phyloP scores from a whole-genome alignment of 2,797 vertebrate genomes.

The Botia almorhae region DNA sequence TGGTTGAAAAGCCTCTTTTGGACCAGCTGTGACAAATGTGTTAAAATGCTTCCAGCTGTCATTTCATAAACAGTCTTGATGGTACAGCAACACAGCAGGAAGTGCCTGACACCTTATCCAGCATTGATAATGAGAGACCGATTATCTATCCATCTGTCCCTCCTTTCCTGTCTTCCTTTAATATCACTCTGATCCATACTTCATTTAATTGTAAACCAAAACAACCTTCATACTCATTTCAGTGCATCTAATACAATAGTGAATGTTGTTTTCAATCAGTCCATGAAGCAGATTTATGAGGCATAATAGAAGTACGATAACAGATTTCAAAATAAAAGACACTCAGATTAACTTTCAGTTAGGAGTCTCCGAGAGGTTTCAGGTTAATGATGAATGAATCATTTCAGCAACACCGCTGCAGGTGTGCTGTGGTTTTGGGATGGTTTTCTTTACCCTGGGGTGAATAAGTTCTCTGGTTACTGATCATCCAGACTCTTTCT shows the following conservation, averaged over 20 bases:
- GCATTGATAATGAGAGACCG: too few species aligned
- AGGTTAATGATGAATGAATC: slow-evolving; percentile 45
- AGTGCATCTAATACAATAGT: background rate
- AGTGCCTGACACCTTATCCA: too few species aligned
- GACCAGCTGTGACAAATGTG: too few species aligned
- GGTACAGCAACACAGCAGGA: too few species aligned
- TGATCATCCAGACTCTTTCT: slow-evolving; percentile 33
- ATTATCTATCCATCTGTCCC: too few species aligned
- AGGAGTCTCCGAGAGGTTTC: slow-evolving; percentile 16
- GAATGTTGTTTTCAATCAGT: slow-evolving; percentile 54
- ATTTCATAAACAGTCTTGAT: too few species aligned
- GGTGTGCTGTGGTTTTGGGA: slow-evolving; percentile 63
- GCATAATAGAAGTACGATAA: slow-evolving; percentile 49
- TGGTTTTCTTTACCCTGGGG: slow-evolving; percentile 46
- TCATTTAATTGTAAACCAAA: too few species aligned
- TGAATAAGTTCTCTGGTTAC: slow-evolving; percentile 58
- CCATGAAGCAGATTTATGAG: slow-evolving; percentile 54
- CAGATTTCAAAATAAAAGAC: background rate
- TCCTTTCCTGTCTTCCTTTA: too few species aligned
- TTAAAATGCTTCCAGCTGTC: too few species aligned
- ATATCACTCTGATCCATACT: too few species aligned
- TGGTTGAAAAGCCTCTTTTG: too few species aligned
- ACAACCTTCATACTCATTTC: too few species aligned
- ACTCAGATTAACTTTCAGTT: slow-evolving; percentile 38
- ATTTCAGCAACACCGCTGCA: slow-evolving; percentile 63